Percentiles rank a stretch among this genome's conserved stretches.
Evolutionary conservation across 2,888 invertebrate genomes (phyloP).

Genomic region (Antheraea yamamai): DNA sequence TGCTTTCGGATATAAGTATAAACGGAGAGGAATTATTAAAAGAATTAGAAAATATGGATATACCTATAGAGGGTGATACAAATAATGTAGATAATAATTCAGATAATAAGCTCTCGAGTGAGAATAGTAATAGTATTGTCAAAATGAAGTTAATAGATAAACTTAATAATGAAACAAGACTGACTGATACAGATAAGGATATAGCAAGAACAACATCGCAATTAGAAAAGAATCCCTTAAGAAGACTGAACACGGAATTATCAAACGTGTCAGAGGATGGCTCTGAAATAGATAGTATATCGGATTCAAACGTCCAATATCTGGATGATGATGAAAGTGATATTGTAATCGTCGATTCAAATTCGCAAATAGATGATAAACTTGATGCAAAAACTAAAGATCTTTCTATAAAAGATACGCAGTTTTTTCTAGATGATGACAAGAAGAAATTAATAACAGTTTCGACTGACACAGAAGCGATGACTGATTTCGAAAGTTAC

Average conservation of each 20-base stretch:
- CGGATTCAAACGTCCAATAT: not conserved
- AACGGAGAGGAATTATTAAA: constrained; percentile 51
- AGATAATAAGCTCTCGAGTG: not conserved
- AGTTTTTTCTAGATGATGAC: constrained; percentile 6
- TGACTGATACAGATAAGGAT: not conserved
- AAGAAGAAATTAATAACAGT: constrained; percentile 8
- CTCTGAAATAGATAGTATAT: not conserved
- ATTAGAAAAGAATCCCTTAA: not conserved
- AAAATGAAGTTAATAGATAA: constrained; percentile 10
- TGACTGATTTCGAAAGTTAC: constrained; percentile 7
- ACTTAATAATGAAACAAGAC: not conserved
- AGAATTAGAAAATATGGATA: constrained; percentile 56
- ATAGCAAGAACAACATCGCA: not conserved
- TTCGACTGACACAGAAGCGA: not conserved
- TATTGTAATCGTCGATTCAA: not conserved
- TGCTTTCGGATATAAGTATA: constrained; percentile 42
- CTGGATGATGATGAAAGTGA: not conserved
- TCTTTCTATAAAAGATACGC: not conserved
- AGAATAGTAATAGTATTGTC: constrained; percentile 1
- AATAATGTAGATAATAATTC: not conserved
- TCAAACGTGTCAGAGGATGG: not conserved
- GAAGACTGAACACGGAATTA: not conserved
- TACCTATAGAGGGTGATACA: constrained; percentile 44
- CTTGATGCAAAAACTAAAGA: not conserved
- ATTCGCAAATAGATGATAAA: not conserved